These are phyloP conservation scores for Enteromius trimaculatus DNA, from an alignment of 2,797 vertebrate species.

Conservation along the genomic window DNA sequence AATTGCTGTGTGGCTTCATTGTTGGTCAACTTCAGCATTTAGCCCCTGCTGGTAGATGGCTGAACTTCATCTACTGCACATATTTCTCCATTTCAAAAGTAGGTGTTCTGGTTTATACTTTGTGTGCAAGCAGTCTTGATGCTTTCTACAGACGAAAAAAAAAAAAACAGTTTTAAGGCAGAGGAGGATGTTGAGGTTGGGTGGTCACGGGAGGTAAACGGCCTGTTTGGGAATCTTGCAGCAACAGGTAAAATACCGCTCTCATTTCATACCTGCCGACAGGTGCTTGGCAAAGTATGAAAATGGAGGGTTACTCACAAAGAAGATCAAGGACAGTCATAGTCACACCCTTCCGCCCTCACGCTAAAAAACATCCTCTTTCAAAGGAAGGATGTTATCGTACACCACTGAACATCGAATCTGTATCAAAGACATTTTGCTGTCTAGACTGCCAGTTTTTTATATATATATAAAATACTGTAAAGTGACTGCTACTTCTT, in stretches of 20 bases:
- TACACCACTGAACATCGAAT: conserved; percentile 12
- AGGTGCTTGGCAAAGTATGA: conserved; percentile 76
- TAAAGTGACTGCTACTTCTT: background rate
- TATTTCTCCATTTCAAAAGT: background rate
- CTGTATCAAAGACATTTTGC: conserved; percentile 9
- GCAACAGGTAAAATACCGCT: conserved; percentile 54
- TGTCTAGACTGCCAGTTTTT: background rate
- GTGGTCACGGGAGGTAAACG: conserved; percentile 49
- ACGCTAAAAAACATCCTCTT: conserved; percentile 12
- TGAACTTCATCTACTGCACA: background rate
- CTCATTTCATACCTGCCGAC: conserved; percentile 76
- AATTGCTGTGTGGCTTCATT: conserved; percentile 11
- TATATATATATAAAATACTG: background rate
- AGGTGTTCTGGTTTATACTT: background rate
- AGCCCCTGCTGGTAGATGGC: background rate
- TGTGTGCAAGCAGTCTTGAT: background rate
- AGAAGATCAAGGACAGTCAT: conserved; percentile 74
- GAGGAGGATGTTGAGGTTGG: background rate
- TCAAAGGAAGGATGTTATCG: conserved; percentile 34
- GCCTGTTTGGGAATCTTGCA: conserved; percentile 53
- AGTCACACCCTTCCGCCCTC: conserved; percentile 46
- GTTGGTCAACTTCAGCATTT: background rate
- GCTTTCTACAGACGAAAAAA: background rate
- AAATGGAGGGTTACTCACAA: conserved; percentile 62
- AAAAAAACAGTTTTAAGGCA: background rate